These are phyloP conservation scores for Bimastos eiseni DNA, from an alignment of 2,888 invertebrate genomes.

Conservation along the genomic window DNA sequence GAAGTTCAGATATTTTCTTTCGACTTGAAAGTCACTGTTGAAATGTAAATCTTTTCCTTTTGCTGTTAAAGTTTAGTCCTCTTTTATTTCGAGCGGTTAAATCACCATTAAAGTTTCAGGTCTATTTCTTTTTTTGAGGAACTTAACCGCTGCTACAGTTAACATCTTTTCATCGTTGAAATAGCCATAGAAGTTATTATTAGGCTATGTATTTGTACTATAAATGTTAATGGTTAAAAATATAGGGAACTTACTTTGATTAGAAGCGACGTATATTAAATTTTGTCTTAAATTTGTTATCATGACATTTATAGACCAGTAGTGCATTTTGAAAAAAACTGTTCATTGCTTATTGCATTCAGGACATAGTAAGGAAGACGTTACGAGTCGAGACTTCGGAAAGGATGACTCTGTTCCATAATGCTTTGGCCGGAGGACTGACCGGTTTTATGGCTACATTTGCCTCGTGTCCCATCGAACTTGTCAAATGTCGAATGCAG, in stretches of 20 bases:
- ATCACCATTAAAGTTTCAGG: too few species aligned
- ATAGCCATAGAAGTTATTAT: too few species aligned
- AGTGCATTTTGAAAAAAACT: not conserved
- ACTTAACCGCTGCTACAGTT: too few species aligned
- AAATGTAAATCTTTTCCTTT: not conserved
- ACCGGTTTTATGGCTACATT: conserved; percentile 33
- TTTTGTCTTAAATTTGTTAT: not conserved
- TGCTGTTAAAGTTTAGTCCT: too few species aligned
- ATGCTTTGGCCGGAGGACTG: conserved; percentile 32
- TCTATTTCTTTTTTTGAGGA: too few species aligned
- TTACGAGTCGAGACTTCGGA: conserved; percentile 24
- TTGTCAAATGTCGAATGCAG: conserved; percentile 33
- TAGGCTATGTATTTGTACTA: too few species aligned
- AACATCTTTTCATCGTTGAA: too few species aligned
- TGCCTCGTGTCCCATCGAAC: conserved; percentile 31
- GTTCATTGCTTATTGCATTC: not conserved
- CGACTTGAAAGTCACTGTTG: not conserved
- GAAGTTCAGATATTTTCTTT: not conserved
- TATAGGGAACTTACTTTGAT: too few species aligned
- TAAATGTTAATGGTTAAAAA: too few species aligned
- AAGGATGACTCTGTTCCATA: conserved; percentile 31
- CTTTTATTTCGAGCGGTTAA: too few species aligned
- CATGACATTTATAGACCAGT: not conserved
- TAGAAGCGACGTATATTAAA: too few species aligned
- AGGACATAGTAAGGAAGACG: conserved; percentile 29